Base-by-base conservation (phyloP, 2,888 invertebrate genomes). In the Perdita meconis region DNA sequence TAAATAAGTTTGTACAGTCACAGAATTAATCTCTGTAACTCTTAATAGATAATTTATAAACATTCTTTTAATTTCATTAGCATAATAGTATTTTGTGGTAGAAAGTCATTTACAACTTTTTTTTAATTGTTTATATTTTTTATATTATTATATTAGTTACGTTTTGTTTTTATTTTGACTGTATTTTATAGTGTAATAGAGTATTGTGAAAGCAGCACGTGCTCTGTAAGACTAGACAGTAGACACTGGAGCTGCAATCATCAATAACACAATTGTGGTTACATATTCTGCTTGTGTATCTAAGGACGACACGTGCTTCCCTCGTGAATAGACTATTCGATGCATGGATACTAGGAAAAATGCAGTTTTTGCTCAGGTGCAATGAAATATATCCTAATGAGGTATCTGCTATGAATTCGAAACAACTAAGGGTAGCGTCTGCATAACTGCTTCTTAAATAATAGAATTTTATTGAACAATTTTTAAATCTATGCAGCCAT, bases 261-360 rank as follows among this genome's bases (percentile, higher is more conserved):
- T 68, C 26, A 44, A 42, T 55, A 80, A 70, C 60, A 44, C 30
- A 50, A 13, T 68, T 40, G 38, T 55, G 36, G 40, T 80, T 72
- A 68, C 59, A 44, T 71, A 63, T 82, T 74, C 74, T 19, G 16
- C 53, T 44, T 19, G 50, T 42, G 30, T 63, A 26, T 44, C 19
- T 34, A 36, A 40, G n/a, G 47, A 71, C 8, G 53, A 47, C 65
- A 71, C 73, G 63, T 64, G 63, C 24, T 50, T 56, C 16, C 34
- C 50, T 63, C 71, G 38, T 64, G 71, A 50, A 64, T 59, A 38
- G 38, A 36, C 13, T 22, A 12, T 36, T 69, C 51, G 24, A 13
- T 56, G 30, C 8, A 13, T 8, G 36, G 36, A 55, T 24, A 6
- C 30, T 19, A 53, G 19, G 0, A 34, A 34, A 16, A 34, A 53